Conservation (phyloP, 2,888 invertebrate genomes). For the Harpagoxenus sublaevis region DNA sequence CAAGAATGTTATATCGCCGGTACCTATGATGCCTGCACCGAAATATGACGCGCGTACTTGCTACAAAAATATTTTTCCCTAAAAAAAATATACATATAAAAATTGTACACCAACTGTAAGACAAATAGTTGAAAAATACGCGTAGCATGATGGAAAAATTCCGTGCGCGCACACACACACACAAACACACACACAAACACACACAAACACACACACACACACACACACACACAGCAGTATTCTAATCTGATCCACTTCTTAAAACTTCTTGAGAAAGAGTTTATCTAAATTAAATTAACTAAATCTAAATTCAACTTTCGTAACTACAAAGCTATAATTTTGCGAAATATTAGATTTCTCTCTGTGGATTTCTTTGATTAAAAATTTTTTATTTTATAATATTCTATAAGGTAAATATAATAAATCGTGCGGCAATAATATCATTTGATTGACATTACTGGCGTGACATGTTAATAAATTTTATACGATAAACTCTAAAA, state of each 20-base stretch:
- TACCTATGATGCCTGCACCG: not conserved
- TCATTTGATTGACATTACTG: not conserved
- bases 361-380: not conserved
- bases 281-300: not conserved
- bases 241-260: not conserved
- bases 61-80: not conserved
- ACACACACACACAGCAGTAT: not conserved
- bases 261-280: not conserved
- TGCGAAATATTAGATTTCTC: not conserved
- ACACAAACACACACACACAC: not conserved
- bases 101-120: not conserved
- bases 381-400: not conserved
- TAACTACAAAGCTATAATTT: not conserved
- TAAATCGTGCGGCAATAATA: not conserved
- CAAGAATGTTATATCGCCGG: not conserved
- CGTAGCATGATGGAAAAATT: not conserved
- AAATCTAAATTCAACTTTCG: constrained; percentile 1
- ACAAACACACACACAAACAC: too few species aligned
- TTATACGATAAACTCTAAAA: not conserved
- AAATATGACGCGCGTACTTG: not conserved
- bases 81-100: not conserved
- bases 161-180: too few species aligned
- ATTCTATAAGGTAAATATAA: not conserved
- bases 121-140: not conserved
- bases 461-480: not conserved